Evolutionary conservation across 2,113 vertebrate genomes (phyloP).

Genomic region (Platichthys flesus): DNA sequence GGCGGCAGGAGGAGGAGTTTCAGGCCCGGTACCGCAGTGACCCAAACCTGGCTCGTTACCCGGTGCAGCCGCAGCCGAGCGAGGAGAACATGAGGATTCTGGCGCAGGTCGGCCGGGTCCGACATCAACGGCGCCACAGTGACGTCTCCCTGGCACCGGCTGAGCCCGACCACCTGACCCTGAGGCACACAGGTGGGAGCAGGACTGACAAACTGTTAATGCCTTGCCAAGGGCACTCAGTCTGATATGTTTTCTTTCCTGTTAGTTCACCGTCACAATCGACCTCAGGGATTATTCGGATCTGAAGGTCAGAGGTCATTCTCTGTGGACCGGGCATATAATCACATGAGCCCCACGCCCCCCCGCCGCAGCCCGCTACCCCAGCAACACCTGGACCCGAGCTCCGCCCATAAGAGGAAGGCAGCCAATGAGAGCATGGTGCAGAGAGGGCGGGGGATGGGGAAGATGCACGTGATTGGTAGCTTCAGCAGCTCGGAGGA

Average conservation of each 20-base stretch:
- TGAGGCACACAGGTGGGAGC: constrained; percentile 36
- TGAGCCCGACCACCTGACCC: constrained; percentile 66
- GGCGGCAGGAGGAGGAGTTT: constrained; percentile 89
- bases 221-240: fast-evolving
- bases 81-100: constrained; percentile 97
- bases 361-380: constrained; percentile 88
- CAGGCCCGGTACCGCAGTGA: constrained; percentile 93
- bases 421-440: constrained; percentile 82
- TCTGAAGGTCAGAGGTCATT: constrained; percentile 88
- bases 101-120: constrained; percentile 90
- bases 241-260: background rate
- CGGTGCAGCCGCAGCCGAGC: constrained; percentile 90
- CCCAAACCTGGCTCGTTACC: constrained; percentile 95
- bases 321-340: constrained; percentile 88
- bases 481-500: constrained; percentile 96
- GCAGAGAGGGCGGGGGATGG: constrained; percentile 86
- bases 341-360: constrained; percentile 87
- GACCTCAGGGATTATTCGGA: constrained; percentile 80
- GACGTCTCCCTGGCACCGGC: constrained; percentile 85
- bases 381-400: constrained; percentile 89
- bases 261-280: constrained; percentile 77
- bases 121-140: constrained; percentile 94
- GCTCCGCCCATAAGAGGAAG: constrained; percentile 87
- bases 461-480: constrained; percentile 90
- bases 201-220: background rate